Conservation (phyloP, 2,113 vertebrate genomes). For the Melanocharis versteri region DNA sequence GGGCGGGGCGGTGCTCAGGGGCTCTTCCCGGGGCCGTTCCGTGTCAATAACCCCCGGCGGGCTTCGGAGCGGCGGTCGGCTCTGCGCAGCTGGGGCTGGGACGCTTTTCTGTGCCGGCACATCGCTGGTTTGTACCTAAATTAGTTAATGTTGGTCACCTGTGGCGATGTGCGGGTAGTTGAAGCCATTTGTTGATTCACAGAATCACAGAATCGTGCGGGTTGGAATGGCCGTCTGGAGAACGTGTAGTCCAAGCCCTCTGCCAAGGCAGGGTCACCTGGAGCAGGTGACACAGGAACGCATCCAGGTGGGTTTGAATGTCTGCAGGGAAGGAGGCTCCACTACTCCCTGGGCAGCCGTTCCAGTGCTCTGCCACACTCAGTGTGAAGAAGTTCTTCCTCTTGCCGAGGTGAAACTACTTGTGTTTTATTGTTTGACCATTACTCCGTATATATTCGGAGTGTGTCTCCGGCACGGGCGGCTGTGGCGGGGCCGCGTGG, state of each 20-base stretch:
- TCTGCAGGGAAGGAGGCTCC: neutral
- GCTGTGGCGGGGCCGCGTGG: neutral
- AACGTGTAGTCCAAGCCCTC: neutral
- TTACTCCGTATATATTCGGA: rapidly evolving
- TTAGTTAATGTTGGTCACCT: too few relatives aligned
- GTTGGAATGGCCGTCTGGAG: neutral
- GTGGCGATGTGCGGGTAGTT: neutral
- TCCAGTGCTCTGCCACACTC: neutral
- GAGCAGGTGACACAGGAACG: neutral
- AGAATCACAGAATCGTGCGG: neutral
- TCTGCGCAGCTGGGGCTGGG: rapidly evolving
- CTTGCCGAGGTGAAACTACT: too few relatives aligned
- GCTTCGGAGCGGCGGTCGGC: rapidly evolving
- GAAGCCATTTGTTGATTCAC: neutral
- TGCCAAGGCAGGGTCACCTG: neutral
- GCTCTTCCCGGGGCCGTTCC: rapidly evolving
- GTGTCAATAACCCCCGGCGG: rapidly evolving
- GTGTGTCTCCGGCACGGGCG: neutral
- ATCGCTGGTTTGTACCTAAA: too few relatives aligned
- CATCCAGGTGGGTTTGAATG: neutral
- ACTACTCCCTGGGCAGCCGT: neutral
- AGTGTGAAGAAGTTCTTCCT: neutral
- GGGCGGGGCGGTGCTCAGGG: rapidly evolving
- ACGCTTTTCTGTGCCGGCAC: rapidly evolving
- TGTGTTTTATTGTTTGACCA: neutral